A percentile compares a stretch with the other conserved stretches of the same genome.
Evolutionary conservation across 1,140 invertebrate species (phyloP).

Genomic region (Apis dorsata): DNA sequence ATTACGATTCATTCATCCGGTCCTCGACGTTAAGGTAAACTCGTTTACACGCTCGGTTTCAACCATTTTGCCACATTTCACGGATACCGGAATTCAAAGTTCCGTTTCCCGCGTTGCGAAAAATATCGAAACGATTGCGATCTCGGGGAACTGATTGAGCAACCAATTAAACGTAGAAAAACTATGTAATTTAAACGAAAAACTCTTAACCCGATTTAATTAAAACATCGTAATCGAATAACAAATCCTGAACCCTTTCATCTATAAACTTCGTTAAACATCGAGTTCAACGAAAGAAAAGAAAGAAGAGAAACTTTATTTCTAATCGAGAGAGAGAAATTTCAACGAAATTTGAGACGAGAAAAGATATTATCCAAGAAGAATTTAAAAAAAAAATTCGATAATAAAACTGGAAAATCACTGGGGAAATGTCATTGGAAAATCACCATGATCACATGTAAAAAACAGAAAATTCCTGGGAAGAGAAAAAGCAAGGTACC

Average conservation of each 20-base stretch:
- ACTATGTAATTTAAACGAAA: neutral
- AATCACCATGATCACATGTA: neutral
- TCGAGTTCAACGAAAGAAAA: too few relatives aligned
- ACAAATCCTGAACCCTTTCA: too few relatives aligned
- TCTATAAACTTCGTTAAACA: too few relatives aligned
- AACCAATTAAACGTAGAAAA: neutral
- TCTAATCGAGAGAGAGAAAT: too few relatives aligned
- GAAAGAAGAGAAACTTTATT: too few relatives aligned
- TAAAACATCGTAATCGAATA: too few relatives aligned
- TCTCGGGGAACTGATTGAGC: neutral
- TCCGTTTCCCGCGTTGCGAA: conserved; percentile 8
- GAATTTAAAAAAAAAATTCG: too few relatives aligned
- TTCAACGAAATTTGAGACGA: too few relatives aligned
- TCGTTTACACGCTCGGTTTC: conserved; percentile 5
- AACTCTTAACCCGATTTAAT: neutral
- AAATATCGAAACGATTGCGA: neutral
- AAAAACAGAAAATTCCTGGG: neutral
- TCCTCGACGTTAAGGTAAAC: neutral
- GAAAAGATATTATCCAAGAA: too few relatives aligned
- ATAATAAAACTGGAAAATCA: too few relatives aligned
- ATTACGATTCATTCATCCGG: neutral
- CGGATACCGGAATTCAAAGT: neutral
- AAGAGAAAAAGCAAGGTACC: neutral
- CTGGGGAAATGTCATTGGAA: too few relatives aligned
- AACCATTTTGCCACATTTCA: neutral